These are phyloP conservation scores for Numenius phaeopus DNA, from an alignment of 2,797 vertebrate species.

Conservation along the genomic window DNA sequence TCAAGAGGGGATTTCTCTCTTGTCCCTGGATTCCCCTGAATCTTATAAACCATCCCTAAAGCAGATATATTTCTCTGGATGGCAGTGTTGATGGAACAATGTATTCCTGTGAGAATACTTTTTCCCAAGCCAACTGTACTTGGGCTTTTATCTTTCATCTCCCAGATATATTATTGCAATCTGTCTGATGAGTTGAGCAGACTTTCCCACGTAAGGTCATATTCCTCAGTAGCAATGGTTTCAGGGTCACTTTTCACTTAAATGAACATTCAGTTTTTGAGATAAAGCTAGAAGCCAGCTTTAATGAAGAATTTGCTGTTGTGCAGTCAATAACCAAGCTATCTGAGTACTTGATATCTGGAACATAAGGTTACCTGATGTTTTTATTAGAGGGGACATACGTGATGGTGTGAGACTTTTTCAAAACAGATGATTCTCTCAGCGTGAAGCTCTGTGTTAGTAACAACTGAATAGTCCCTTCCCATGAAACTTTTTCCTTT, in stretches of 20 bases:
- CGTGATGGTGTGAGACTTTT: not conserved
- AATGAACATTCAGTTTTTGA: conserved; percentile 15
- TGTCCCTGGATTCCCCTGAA: not conserved
- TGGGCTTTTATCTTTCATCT: conserved; percentile 20
- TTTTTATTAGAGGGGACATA: not conserved
- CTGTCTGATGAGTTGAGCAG: conserved; percentile 1
- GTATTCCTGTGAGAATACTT: not conserved
- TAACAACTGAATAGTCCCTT: not conserved
- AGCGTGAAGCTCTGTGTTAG: not conserved
- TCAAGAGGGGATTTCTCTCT: not conserved
- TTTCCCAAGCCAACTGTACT: not conserved
- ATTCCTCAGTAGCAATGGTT: not conserved
- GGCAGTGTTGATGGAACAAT: not conserved
- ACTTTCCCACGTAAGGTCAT: not conserved
- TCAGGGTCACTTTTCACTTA: conserved; percentile 15
- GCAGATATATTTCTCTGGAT: not conserved
- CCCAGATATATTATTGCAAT: not conserved
- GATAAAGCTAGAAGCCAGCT: not conserved
- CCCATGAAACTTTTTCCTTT: not conserved
- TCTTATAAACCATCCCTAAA: not conserved
- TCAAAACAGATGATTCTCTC: not conserved
- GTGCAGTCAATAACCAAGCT: not conserved
- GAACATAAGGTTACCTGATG: not conserved
- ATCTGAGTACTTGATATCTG: not conserved
- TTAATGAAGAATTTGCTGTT: conserved; percentile 23